Percentiles rank a stretch among this genome's conserved stretches.
Conservation (phyloP, 2,888 invertebrate genomes). For the Phyto melanocephala region DNA sequence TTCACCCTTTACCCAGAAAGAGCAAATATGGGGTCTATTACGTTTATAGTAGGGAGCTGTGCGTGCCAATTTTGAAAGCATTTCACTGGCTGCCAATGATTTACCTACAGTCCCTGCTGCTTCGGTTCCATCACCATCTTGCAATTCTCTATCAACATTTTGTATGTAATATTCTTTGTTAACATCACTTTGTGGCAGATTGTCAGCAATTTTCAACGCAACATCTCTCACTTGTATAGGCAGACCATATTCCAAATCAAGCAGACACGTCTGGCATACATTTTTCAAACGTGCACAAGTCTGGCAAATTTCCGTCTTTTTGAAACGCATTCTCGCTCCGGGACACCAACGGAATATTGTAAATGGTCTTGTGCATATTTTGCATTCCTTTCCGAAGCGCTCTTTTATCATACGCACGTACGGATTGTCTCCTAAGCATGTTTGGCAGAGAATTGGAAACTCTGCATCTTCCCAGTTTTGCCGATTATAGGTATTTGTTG, state of each 20-base stretch:
- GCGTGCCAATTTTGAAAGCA: constrained; percentile 90
- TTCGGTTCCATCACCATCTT: constrained; percentile 78
- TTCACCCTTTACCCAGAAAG: constrained; percentile 97
- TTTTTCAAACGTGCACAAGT: constrained; percentile 95
- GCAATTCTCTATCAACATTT: constrained; percentile 89
- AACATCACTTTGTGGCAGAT: constrained; percentile 92
- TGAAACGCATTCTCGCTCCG: constrained; percentile 94
- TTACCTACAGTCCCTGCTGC: constrained; percentile 84
- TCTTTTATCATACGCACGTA: constrained; percentile 97
- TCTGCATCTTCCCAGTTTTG: constrained; percentile 96
- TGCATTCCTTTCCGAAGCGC: constrained; percentile 94
- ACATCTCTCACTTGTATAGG: constrained; percentile 92
- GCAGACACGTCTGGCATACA: constrained; percentile 94
- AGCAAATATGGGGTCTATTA: constrained; percentile 94
- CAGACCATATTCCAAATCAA: constrained; percentile 93
- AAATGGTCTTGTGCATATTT: constrained; percentile 94
- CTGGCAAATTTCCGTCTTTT: constrained; percentile 96
- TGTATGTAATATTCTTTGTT: constrained; percentile 95
- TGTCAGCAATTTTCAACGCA: constrained; percentile 90
- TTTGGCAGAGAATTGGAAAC: constrained; percentile 96
- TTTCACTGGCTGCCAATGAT: constrained; percentile 86
- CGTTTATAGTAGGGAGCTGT: constrained; percentile 95
- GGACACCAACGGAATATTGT: constrained; percentile 97
- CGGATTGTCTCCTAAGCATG: constrained; percentile 95
- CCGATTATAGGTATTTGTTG: constrained; percentile 91